Evolutionary conservation across 2,888 invertebrate genomes (phyloP).

Genomic region (Lasioglossum pauxillum): DNA sequence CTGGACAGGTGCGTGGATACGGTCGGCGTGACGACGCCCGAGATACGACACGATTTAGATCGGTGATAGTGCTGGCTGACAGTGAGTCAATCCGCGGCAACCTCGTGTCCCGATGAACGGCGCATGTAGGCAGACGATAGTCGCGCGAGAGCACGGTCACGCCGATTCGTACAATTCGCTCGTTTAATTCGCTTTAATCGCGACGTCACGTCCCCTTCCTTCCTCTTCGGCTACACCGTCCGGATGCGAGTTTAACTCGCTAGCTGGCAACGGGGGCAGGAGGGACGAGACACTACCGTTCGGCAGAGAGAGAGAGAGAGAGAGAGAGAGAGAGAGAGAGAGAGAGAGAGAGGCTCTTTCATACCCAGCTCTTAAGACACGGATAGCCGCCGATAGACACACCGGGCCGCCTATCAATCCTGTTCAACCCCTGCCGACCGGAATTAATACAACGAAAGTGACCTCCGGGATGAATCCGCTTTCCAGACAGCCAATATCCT

Average conservation of each 20-base stretch:
- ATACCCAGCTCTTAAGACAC: conserved; percentile 41
- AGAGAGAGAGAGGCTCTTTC: conserved; percentile 25
- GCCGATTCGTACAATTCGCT: conserved; percentile 71
- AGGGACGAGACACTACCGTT: not conserved
- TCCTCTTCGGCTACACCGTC: conserved; percentile 81
- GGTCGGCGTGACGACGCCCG: too few relatives aligned
- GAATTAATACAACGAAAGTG: conserved; percentile 41
- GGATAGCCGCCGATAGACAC: conserved; percentile 43
- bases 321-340: not conserved
- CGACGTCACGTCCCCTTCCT: conserved; percentile 83
- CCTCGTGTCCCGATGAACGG: conserved; percentile 41
- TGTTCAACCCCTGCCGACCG: conserved; percentile 47
- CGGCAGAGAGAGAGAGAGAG: not conserved
- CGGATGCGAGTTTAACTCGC: conserved; percentile 82
- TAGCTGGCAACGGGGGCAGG: conserved; percentile 55
- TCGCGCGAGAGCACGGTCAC: conserved; percentile 28
- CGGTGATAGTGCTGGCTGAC: not conserved
- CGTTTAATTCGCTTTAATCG: conserved; percentile 83
- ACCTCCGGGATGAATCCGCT: conserved; percentile 22
- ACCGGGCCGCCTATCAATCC: conserved; percentile 44
- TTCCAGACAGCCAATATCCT: conserved; percentile 13
- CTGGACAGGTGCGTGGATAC: not conserved
- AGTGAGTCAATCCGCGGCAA: conserved; percentile 5
- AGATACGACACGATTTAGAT: conserved; percentile 1
- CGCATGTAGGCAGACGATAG: conserved; percentile 24